Conservation (phyloP, 2,113 vertebrate species). For the Tinamus guttatus region DNA sequence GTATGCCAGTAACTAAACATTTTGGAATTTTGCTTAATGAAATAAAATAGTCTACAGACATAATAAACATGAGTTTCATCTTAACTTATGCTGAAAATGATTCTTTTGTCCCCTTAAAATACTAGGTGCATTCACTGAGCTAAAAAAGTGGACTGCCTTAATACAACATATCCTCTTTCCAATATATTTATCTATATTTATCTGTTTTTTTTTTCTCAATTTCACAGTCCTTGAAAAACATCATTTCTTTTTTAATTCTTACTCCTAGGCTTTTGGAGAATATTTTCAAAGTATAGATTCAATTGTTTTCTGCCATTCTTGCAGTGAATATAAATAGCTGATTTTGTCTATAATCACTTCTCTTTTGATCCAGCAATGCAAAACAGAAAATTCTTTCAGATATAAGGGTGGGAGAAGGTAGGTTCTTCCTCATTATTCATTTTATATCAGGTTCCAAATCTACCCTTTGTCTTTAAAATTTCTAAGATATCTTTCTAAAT, state of each 20-base stretch:
- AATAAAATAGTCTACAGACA: background rate
- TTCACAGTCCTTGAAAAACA: background rate
- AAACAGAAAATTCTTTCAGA: background rate
- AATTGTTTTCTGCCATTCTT: background rate
- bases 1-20: background rate
- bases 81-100: background rate
- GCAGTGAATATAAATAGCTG: background rate
- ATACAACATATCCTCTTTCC: background rate
- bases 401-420: background rate
- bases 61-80: background rate
- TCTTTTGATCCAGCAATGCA: background rate
- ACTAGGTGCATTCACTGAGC: background rate
- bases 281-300: background rate
- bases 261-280: background rate
- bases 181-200: background rate
- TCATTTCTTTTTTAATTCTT: background rate
- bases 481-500: background rate
- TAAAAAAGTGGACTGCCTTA: background rate
- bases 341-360: background rate
- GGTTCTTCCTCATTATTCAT: background rate
- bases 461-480: background rate
- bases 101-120: background rate
- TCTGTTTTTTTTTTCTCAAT: background rate
- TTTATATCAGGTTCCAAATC: background rate
- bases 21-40: background rate